Percentiles rank a stretch among this genome's conserved stretches.
Evolutionary conservation across 37 sponge, comb jelly and placozoan species (phyloP).

Genomic region (Aplysina aerophoba): DNA sequence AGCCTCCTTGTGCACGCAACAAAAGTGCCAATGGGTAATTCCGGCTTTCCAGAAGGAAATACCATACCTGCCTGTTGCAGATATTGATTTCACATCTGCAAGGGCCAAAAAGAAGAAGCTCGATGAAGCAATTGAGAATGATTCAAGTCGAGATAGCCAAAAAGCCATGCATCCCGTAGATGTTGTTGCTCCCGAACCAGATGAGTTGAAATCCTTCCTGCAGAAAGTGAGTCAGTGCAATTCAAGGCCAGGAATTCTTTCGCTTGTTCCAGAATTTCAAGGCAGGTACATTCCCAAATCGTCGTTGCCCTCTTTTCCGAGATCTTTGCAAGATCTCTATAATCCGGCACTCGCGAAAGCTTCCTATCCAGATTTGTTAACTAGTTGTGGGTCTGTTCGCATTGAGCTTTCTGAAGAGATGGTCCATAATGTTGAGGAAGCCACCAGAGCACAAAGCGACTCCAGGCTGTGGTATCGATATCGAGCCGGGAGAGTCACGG

Average conservation of each 20-base stretch:
- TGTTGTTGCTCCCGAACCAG: no score
- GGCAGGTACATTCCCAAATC: no score
- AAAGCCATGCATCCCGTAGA: no score
- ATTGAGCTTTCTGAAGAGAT: slow-evolving; percentile 8
- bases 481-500: slow-evolving; percentile 50
- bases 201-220: no score
- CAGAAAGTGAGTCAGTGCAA: no score
- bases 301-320: no score
- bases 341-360: background rate
- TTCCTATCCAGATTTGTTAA: slow-evolving; percentile 4
- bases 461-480: slow-evolving; percentile 36
- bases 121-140: slow-evolving; percentile 21
- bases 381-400: background rate
- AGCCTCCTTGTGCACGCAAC: slow-evolving; percentile 5
- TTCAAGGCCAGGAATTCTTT: no score
- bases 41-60: slow-evolving; percentile 30
- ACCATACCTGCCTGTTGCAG: background rate
- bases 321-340: no score
- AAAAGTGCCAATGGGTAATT: slow-evolving; percentile 26
- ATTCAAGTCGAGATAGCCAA: no score
- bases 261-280: no score
- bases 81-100: slow-evolving; percentile 37
- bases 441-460: slow-evolving; percentile 10
- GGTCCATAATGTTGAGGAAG: no score
- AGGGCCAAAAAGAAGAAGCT: background rate